Percentiles rank a stretch among this genome's conserved stretches.
Conservation (phyloP, 2,797 vertebrate genomes). For the Poeciliopsis turneri region DNA sequence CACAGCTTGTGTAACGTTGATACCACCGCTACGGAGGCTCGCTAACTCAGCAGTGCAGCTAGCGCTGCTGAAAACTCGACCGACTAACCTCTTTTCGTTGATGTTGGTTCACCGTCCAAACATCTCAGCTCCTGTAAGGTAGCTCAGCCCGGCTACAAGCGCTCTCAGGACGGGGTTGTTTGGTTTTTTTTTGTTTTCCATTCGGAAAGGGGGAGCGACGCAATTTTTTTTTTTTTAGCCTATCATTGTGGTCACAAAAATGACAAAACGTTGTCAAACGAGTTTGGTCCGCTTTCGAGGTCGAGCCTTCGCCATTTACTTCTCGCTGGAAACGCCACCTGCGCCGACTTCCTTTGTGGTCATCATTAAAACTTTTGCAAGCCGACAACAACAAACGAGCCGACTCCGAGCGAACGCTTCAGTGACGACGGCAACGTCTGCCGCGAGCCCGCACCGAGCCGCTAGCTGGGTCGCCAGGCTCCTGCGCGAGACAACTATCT, state of each 20-base stretch:
- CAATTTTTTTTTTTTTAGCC: conserved; percentile 2
- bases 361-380: conserved; percentile 68
- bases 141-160: conserved; percentile 35
- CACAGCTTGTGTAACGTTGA: conserved; percentile 17
- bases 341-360: conserved; percentile 58
- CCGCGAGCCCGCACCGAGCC: neutral
- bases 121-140: conserved; percentile 48
- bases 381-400: conserved; percentile 50
- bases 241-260: conserved; percentile 22
- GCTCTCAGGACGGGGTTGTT: neutral
- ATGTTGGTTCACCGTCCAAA: conserved; percentile 26
- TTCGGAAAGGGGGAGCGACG: conserved; percentile 11
- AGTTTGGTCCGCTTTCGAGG: conserved; percentile 17
- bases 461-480: conserved; percentile 1
- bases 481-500: neutral
- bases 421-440: conserved; percentile 6
- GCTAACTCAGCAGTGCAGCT: conserved; percentile 58
- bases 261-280: conserved; percentile 16
- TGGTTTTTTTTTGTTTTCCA: neutral
- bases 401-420: conserved; percentile 24
- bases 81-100: conserved; percentile 17
- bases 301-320: conserved; percentile 38
- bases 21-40: conserved; percentile 2
- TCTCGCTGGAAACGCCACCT: conserved; percentile 39
- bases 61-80: conserved; percentile 47